A percentile compares a stretch with the other conserved stretches of the same genome.
These are phyloP conservation scores for Anaspis maculata DNA, from an alignment of 2,888 invertebrate species.

Conservation along the genomic window DNA sequence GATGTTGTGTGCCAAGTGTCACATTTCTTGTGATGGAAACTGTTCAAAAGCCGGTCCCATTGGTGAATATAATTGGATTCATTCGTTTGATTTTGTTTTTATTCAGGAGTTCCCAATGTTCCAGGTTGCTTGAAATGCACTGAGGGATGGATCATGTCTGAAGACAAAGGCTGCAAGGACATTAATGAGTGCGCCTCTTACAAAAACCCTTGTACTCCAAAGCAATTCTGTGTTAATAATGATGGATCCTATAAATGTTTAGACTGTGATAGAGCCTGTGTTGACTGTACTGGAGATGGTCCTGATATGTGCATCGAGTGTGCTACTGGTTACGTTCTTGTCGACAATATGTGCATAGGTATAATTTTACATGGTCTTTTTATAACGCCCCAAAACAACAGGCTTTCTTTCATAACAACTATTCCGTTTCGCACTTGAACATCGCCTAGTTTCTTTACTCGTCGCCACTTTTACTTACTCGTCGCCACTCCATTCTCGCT, in stretches of 20 bases:
- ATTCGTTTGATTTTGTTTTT: too few species aligned
- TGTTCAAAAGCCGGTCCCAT: slow-evolving; percentile 68
- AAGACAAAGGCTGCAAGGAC: slow-evolving; percentile 73
- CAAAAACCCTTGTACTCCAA: slow-evolving; percentile 47
- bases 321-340: slow-evolving; percentile 60
- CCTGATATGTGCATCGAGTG: slow-evolving; percentile 85
- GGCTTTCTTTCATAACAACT: too few species aligned
- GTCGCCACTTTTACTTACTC: too few species aligned
- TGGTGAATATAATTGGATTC: slow-evolving; percentile 44
- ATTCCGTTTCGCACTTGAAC: too few species aligned
- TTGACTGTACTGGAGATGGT: slow-evolving; percentile 79
- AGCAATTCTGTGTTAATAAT: slow-evolving; percentile 83
- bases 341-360: slow-evolving; percentile 71
- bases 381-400: too few species aligned
- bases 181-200: slow-evolving; percentile 71
- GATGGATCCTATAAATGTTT: slow-evolving; percentile 76
- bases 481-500: too few species aligned
- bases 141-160: slow-evolving; percentile 64
- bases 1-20: slow-evolving; percentile 70
- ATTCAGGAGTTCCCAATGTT: too few species aligned
- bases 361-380: slow-evolving; percentile 41
- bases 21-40: slow-evolving; percentile 65
- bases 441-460: too few species aligned
- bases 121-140: slow-evolving; percentile 57
- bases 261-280: slow-evolving; percentile 78